These are phyloP conservation scores for Rhagoletis pomonella DNA, from an alignment of 1,140 invertebrate genomes.

Conservation along the genomic window DNA sequence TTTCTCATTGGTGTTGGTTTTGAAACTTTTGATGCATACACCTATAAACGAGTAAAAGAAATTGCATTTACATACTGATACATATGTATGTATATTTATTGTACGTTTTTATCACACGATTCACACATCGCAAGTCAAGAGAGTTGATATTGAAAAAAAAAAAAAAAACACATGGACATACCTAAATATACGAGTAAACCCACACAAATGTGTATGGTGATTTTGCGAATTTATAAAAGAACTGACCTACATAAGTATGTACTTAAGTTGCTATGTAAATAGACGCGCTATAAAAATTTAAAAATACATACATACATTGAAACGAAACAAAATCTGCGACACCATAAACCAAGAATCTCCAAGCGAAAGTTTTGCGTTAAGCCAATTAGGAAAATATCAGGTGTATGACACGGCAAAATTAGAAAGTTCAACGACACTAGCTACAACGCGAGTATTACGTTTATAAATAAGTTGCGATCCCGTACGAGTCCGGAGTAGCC, in stretches of 20 bases:
- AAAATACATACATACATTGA: background rate
- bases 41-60: slow-evolving; percentile 76
- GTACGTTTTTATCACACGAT: background rate
- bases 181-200: background rate
- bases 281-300: too few species aligned
- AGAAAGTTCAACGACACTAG: background rate
- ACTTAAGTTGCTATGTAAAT: too few species aligned
- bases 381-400: background rate
- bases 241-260: background rate
- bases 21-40: slow-evolving; percentile 88
- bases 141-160: background rate
- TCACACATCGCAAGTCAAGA: background rate
- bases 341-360: background rate
- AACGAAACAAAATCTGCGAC: background rate
- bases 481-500: too few species aligned
- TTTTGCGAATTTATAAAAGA: background rate
- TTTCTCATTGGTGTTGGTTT: slow-evolving; percentile 81
- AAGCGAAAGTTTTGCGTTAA: slow-evolving; percentile 35
- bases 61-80: background rate
- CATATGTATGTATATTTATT: background rate
- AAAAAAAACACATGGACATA: too few species aligned
- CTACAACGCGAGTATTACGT: background rate
- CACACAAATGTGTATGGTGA: background rate
- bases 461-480: too few species aligned
- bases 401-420: background rate